Evolutionary conservation across 1,140 invertebrate genomes (phyloP).

Genomic region (Lethocerus indicus): DNA sequence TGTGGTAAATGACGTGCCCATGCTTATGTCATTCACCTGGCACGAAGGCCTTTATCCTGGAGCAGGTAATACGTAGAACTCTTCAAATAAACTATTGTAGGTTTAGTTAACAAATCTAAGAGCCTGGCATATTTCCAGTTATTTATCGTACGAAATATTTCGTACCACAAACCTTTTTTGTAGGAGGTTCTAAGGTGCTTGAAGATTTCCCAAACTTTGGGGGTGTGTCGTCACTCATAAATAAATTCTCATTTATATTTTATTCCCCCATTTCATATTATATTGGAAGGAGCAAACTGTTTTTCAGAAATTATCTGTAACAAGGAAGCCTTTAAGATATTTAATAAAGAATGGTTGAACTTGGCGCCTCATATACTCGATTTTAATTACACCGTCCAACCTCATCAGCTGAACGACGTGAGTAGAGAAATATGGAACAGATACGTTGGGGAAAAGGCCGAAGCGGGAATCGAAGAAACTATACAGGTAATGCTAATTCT

Average conservation of each 20-base stretch:
- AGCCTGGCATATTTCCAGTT: background rate
- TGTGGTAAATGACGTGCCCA: background rate
- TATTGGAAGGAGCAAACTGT: background rate
- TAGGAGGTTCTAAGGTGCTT: background rate
- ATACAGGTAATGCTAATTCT: conserved; percentile 25
- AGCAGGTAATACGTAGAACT: conserved; percentile 4
- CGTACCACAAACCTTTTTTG: background rate
- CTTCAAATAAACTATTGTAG: no score
- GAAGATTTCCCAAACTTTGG: background rate
- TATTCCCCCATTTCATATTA: background rate
- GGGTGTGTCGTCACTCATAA: background rate
- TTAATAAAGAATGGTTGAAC: conserved; percentile 30
- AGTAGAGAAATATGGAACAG: no score
- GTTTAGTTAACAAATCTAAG: no score
- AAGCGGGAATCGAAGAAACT: conserved; percentile 23
- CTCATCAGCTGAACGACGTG: no score
- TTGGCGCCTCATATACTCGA: conserved; percentile 37
- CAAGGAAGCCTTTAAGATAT: background rate
- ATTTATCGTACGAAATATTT: background rate
- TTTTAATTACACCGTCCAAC: conserved; percentile 37
- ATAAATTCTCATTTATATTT: background rate
- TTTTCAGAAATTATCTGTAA: background rate
- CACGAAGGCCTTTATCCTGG: conserved; percentile 5
- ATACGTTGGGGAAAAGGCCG: no score
- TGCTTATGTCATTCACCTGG: background rate